A percentile compares a stretch with the other conserved stretches of the same genome.
These are phyloP conservation scores for Leptogaster cylindrica DNA, from an alignment of 2,888 invertebrate species.

Conservation along the genomic window DNA sequence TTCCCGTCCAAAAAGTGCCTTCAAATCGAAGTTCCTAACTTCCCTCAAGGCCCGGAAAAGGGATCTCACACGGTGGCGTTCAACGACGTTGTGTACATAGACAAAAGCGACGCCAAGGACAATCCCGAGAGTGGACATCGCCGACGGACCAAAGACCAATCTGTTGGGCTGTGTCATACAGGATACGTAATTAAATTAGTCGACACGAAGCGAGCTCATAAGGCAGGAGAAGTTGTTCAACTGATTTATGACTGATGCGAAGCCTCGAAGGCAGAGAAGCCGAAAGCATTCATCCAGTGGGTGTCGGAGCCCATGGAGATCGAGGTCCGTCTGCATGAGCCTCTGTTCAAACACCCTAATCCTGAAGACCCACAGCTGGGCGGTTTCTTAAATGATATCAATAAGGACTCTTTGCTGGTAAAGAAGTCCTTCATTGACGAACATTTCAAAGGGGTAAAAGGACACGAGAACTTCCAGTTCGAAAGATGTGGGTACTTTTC, in stretches of 20 bases:
- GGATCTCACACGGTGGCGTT: slow-evolving; percentile 79
- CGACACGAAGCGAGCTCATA: slow-evolving; percentile 67
- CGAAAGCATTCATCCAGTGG: slow-evolving; percentile 99
- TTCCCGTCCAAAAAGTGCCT: slow-evolving; percentile 69
- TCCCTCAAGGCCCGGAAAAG: slow-evolving; percentile 81
- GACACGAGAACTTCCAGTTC: slow-evolving; percentile 92
- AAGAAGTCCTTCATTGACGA: slow-evolving; percentile 77
- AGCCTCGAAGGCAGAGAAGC: slow-evolving; percentile 78
- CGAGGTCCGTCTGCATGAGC: slow-evolving; percentile 89
- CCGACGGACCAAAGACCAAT: slow-evolving; percentile 81
- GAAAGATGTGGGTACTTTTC: slow-evolving; percentile 97
- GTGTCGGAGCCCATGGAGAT: slow-evolving; percentile 83
- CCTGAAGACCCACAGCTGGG: slow-evolving; percentile 90
- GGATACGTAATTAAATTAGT: slow-evolving; percentile 80
- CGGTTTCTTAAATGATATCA: slow-evolving; percentile 91
- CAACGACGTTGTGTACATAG: slow-evolving; percentile 83
- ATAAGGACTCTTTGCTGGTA: slow-evolving; percentile 76
- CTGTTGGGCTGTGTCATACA: slow-evolving; percentile 91
- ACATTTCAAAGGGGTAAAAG: slow-evolving; percentile 71
- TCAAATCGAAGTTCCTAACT: slow-evolving; percentile 79
- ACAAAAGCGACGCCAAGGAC: slow-evolving; percentile 87
- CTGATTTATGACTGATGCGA: slow-evolving; percentile 76
- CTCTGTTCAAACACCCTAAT: slow-evolving; percentile 92
- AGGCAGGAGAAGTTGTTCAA: slow-evolving; percentile 69
- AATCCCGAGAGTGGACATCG: slow-evolving; percentile 86